Conservation (phyloP, 2,797 vertebrate genomes). For the Cossypha polioptera region DNA sequence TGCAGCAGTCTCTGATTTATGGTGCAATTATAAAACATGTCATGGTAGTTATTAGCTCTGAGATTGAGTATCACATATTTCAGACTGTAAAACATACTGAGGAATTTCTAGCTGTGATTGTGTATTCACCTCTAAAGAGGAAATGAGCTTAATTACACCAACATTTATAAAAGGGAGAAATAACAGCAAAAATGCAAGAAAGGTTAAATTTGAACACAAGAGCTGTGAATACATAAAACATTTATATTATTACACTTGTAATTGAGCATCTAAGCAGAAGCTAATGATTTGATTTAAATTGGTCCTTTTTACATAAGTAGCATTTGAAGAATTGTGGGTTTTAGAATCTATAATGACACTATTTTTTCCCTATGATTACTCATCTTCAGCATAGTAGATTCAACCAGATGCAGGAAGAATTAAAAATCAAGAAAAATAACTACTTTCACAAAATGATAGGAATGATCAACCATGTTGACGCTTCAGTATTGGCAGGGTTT, state of each 20-base stretch:
- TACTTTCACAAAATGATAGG: not conserved
- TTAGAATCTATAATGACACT: slow-evolving; percentile 21
- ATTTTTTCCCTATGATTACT: slow-evolving; percentile 14
- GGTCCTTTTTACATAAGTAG: not conserved
- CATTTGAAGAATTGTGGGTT: not conserved
- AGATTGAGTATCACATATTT: not conserved
- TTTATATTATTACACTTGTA: slow-evolving; percentile 22
- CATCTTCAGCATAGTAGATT: not conserved
- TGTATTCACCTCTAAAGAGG: slow-evolving; percentile 26
- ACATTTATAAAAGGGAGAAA: slow-evolving; percentile 24
- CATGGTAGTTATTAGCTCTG: not conserved
- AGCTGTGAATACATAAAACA: not conserved
- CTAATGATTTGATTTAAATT: slow-evolving; percentile 24
- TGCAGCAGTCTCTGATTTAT: not conserved
- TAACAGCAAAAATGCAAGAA: not conserved
- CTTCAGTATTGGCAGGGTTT: not conserved
- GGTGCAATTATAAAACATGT: slow-evolving; percentile 17
- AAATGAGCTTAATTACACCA: slow-evolving; percentile 29
- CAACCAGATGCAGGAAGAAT: not conserved
- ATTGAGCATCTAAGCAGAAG: slow-evolving; percentile 10
- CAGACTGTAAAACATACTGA: not conserved
- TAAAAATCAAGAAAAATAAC: slow-evolving; percentile 26
- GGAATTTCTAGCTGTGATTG: slow-evolving; percentile 11
- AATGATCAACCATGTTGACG: not conserved
- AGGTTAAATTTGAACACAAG: slow-evolving; percentile 20